phyloP scores from a whole-genome alignment of 2,797 vertebrate genomes.

The Hozukius guyotensis region DNA sequence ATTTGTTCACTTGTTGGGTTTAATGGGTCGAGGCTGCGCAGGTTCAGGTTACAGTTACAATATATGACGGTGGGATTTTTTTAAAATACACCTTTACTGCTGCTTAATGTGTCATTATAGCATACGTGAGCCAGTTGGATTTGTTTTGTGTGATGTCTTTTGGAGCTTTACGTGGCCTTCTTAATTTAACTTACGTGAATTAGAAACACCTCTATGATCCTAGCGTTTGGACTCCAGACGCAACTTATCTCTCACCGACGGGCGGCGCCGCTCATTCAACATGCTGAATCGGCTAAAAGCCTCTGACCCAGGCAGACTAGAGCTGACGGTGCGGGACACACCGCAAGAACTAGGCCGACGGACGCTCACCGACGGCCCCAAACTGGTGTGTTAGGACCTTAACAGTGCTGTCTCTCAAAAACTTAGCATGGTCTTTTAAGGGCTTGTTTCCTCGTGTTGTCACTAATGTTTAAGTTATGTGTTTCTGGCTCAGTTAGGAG shows the following conservation, averaged over 20 bases:
- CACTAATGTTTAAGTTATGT: neutral
- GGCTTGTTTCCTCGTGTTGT: neutral
- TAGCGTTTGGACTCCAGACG: neutral
- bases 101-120: neutral
- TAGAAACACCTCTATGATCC: neutral
- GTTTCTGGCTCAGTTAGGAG: neutral
- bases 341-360: too few species aligned
- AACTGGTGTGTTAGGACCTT: too few species aligned
- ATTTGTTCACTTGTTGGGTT: neutral
- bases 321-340: too few species aligned
- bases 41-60: neutral
- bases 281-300: too few species aligned
- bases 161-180: neutral
- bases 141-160: neutral
- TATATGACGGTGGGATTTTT: neutral
- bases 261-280: too few species aligned
- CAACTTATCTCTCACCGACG: neutral
- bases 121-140: neutral
- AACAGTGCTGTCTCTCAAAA: neutral
- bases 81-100: neutral
- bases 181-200: neutral
- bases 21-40: neutral
- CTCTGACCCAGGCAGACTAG: too few species aligned
- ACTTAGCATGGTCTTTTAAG: neutral
- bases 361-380: too few species aligned